A percentile compares a stretch with the other conserved stretches of the same genome.
Evolutionary conservation across 2,888 invertebrate species (phyloP).

Genomic region (Nemurella pictetii): DNA sequence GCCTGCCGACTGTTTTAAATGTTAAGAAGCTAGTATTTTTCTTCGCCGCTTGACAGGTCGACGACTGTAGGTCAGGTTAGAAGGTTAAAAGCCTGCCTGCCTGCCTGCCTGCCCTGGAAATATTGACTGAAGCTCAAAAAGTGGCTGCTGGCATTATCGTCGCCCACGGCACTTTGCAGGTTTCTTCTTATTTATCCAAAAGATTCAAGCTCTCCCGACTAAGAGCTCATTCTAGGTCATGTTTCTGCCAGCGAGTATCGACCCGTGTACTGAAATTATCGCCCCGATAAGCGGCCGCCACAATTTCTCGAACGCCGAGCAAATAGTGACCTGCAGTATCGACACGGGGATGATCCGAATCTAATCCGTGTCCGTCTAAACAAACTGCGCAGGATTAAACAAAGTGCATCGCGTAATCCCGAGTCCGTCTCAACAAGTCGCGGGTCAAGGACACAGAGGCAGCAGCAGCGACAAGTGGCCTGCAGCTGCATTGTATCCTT

Average conservation of each 20-base stretch:
- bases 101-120: no score
- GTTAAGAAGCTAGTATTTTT: background rate
- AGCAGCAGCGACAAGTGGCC: background rate
- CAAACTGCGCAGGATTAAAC: background rate
- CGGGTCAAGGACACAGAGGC: conserved; percentile 19
- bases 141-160: conserved; percentile 10
- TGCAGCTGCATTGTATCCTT: background rate
- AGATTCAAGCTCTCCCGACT: conserved; percentile 3
- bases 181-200: conserved; percentile 25
- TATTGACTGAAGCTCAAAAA: conserved; percentile 31
- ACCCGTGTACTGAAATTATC: background rate
- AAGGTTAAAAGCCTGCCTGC: conserved; percentile 26
- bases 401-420: background rate
- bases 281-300: background rate
- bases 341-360: background rate
- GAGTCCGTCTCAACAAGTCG: background rate
- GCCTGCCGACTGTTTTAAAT: background rate
- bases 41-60: background rate
- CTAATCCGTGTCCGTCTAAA: background rate
- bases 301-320: background rate
- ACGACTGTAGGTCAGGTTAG: conserved; percentile 14
- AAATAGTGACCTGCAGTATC: background rate
- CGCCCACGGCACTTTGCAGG: conserved; percentile 6
- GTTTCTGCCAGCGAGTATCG: background rate
- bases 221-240: conserved; percentile 19